Conservation (phyloP, 2,797 vertebrate genomes). For the Champsocephalus gunnari region DNA sequence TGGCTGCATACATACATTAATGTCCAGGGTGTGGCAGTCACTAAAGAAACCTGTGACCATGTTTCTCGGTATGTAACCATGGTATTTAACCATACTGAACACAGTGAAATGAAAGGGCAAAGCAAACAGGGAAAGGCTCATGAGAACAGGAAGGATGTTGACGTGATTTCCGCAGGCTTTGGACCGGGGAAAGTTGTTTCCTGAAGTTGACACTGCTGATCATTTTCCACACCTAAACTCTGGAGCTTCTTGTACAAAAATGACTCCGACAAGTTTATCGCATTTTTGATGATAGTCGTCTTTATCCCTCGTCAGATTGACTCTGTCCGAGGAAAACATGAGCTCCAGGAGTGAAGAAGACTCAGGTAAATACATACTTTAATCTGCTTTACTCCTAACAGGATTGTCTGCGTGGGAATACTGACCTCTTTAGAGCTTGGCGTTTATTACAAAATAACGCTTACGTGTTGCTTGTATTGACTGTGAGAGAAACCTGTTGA, state of each 20-base stretch:
- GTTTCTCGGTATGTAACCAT: background rate
- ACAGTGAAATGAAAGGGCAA: accelerated
- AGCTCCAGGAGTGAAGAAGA: conserved; percentile 58
- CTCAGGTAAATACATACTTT: conserved; percentile 62
- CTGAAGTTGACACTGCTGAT: conserved; percentile 76
- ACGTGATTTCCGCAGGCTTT: conserved; percentile 83
- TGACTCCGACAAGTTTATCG: background rate
- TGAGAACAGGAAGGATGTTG: conserved; percentile 77
- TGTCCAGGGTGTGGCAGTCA: background rate
- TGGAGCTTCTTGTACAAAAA: conserved; percentile 17
- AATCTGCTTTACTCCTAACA: background rate
- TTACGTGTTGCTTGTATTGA: background rate
- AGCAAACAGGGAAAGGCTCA: conserved; percentile 12
- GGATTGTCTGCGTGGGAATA: background rate
- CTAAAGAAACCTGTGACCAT: background rate
- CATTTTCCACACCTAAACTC: conserved; percentile 21
- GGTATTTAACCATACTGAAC: background rate
- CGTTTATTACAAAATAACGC: background rate
- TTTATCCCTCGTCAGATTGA: background rate
- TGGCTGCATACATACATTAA: background rate
- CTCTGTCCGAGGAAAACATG: conserved; percentile 49
- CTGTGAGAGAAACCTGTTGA: conserved; percentile 28
- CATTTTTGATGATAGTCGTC: background rate
- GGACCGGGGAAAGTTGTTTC: conserved; percentile 89
- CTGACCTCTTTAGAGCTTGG: background rate